A percentile compares a stretch with the other conserved stretches of the same genome.
phyloP scores from a whole-genome alignment of 2,797 vertebrate genomes.

The Poecilia picta region DNA sequence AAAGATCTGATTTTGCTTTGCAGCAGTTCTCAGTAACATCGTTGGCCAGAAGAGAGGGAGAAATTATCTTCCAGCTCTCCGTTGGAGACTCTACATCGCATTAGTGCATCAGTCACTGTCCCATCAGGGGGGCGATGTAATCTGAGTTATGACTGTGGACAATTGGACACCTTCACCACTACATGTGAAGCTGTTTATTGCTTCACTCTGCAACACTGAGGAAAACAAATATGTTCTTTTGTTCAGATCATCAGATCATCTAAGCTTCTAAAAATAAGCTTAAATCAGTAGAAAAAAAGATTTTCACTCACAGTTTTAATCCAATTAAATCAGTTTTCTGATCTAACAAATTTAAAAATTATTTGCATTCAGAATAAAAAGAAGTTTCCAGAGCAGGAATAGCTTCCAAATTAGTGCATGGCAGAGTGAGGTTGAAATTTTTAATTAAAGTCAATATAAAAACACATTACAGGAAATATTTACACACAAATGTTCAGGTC shows the following conservation, averaged over 20 bases:
- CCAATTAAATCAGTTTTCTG: background rate
- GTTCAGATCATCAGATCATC: background rate
- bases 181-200: slow-evolving; percentile 2
- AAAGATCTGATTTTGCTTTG: slow-evolving; percentile 52
- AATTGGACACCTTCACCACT: slow-evolving; percentile 10
- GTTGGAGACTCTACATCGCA: slow-evolving; percentile 32
- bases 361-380: too few species aligned
- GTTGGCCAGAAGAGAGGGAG: slow-evolving; percentile 56
- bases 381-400: background rate
- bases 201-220: background rate
- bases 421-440: background rate
- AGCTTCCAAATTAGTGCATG: background rate
- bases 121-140: slow-evolving; percentile 29
- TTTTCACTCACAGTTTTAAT: background rate
- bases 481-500: too few species aligned
- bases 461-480: too few species aligned
- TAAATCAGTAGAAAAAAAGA: background rate
- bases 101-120: slow-evolving; percentile 47
- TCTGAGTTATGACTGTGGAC: slow-evolving; percentile 33
- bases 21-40: slow-evolving; percentile 44
- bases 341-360: too few species aligned
- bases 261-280: background rate
- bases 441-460: background rate
- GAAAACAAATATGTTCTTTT: slow-evolving; percentile 1
- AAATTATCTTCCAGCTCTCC: slow-evolving; percentile 33